A percentile compares a stretch with the other conserved stretches of the same genome.
These are phyloP conservation scores for Caloenas nicobarica DNA, from an alignment of 2,113 vertebrate genomes.

Conservation along the genomic window DNA sequence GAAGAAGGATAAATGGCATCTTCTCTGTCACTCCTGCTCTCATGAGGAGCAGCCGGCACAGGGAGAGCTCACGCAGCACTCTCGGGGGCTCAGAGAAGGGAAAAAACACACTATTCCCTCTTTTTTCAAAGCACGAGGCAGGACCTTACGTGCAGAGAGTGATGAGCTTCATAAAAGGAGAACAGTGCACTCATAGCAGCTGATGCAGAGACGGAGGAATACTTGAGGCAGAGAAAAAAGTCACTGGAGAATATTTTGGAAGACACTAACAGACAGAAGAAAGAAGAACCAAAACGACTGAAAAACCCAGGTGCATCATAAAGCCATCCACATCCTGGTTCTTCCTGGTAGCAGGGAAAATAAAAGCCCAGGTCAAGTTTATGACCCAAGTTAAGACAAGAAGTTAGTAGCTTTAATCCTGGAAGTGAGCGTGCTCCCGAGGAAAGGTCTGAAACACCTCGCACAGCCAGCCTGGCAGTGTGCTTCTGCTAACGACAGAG, in stretches of 20 bases:
- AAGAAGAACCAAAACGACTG: background rate
- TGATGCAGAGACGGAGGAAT: background rate
- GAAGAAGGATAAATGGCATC: background rate
- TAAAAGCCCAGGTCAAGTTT: background rate
- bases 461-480: background rate
- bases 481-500: background rate
- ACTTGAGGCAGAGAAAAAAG: background rate
- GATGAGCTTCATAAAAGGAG: constrained; percentile 25
- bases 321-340: background rate
- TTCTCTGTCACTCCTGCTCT: background rate
- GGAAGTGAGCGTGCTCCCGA: background rate
- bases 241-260: constrained; percentile 2
- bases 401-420: background rate
- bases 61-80: background rate
- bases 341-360: background rate
- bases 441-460: background rate
- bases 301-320: background rate
- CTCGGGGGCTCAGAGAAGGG: background rate
- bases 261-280: background rate
- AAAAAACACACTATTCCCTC: background rate
- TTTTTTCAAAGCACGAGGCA: background rate
- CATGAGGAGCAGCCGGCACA: background rate
- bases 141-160: background rate
- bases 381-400: background rate
- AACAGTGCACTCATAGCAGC: background rate